These are phyloP conservation scores for Peromyscus polionotus DNA, from an alignment of 2,113 vertebrate genomes.

Conservation along the genomic window DNA sequence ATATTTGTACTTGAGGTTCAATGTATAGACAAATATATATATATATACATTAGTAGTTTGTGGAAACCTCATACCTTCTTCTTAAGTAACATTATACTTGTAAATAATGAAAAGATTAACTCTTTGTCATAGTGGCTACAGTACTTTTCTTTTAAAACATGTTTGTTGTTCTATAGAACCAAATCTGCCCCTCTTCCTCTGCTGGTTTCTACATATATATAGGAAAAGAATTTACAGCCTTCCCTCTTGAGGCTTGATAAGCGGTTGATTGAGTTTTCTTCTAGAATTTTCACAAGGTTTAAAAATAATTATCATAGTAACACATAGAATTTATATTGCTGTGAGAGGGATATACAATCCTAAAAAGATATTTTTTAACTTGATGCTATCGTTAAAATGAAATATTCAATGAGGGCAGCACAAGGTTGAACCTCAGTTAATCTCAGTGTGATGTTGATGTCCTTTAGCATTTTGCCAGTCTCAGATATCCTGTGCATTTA, in stretches of 20 bases:
- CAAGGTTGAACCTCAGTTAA: conserved; percentile 50
- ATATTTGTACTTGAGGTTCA: not conserved
- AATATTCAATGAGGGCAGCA: not conserved
- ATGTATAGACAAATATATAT: not conserved
- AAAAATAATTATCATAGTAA: conserved; percentile 72
- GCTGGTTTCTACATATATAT: conserved; percentile 41
- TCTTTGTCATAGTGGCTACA: not conserved
- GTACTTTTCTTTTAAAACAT: not conserved
- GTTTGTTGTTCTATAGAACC: conserved; percentile 52
- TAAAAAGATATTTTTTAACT: conserved; percentile 48
- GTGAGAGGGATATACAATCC: conserved; percentile 2
- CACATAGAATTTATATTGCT: conserved; percentile 57
- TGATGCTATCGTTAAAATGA: conserved; percentile 45
- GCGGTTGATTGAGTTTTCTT: conserved; percentile 78
- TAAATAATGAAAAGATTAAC: conserved; percentile 65
- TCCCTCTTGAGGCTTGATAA: conserved; percentile 73
- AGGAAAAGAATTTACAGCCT: conserved; percentile 66
- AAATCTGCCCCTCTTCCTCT: conserved; percentile 69
- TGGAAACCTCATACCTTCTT: conserved; percentile 1
- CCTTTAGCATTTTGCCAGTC: not conserved
- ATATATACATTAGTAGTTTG: not conserved
- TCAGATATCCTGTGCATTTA: not conserved
- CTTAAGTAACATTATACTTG: conserved; percentile 51
- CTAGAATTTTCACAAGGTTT: conserved; percentile 64
- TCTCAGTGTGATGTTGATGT: not conserved